phyloP scores from a whole-genome alignment of 2,113 vertebrate species.

The Ramphastos sulfuratus region DNA sequence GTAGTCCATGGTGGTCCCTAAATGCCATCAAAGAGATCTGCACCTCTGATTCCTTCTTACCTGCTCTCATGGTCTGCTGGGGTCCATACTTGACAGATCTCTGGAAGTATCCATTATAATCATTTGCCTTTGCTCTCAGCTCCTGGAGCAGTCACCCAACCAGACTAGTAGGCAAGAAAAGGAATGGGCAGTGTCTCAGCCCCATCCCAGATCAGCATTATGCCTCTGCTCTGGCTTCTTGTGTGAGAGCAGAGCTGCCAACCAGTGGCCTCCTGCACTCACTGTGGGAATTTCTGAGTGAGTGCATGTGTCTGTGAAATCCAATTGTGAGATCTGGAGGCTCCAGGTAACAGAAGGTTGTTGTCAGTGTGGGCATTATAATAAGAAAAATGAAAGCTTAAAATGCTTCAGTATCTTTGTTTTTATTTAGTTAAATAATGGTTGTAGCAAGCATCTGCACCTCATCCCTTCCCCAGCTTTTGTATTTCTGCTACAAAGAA shows the following conservation, averaged over 20 bases:
- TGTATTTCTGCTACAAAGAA: not conserved
- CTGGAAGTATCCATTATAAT: not conserved
- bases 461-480: not conserved
- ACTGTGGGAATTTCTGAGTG: not conserved
- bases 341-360: not conserved
- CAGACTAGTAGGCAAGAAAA: not conserved
- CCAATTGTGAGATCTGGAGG: not conserved
- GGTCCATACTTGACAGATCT: not conserved
- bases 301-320: not conserved
- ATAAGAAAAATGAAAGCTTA: not conserved
- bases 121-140: not conserved
- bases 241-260: not conserved
- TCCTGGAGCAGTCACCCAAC: not conserved
- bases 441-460: not conserved
- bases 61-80: fast-evolving
- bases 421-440: conserved; percentile 10
- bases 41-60: not conserved
- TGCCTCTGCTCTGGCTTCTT: not conserved
- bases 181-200: not conserved
- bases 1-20: not conserved
- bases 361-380: not conserved
- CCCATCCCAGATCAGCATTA: not conserved
- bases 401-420: not conserved
- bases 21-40: not conserved
- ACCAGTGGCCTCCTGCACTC: not conserved